Conservation (phyloP, 2,797 vertebrate species). For the Cygnus olor region DNA sequence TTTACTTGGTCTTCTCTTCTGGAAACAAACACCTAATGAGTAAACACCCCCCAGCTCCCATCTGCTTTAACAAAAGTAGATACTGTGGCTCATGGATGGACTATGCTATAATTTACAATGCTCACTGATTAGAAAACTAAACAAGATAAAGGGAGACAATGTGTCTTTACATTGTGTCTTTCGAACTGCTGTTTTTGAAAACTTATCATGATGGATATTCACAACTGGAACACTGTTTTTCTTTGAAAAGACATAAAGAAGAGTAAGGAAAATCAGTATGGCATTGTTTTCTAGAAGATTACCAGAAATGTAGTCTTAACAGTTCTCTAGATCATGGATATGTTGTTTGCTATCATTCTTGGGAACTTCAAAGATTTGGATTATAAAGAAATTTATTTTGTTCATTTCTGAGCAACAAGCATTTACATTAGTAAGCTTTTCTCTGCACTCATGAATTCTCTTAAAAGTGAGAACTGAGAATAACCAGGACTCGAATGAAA, state of each 20-base stretch:
- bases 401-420: not conserved
- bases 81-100: not conserved
- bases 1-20: not conserved
- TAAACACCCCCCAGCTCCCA: not conserved
- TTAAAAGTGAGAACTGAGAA: slow-evolving; percentile 15
- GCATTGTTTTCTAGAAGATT: not conserved
- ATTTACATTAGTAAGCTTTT: not conserved
- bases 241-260: not conserved
- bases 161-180: not conserved
- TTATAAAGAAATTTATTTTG: not conserved
- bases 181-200: not conserved
- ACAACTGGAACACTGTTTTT: not conserved
- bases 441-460: not conserved
- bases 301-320: not conserved
- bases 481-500: not conserved
- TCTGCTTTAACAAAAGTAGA: not conserved
- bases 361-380: not conserved
- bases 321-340: not conserved
- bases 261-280: not conserved
- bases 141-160: not conserved
- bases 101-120: not conserved
- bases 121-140: not conserved
- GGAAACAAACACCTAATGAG: not conserved
- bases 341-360: not conserved
- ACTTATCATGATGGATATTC: not conserved